Conservation (phyloP, 1,140 invertebrate species). For the Hyposmocoma kahamanoa region DNA sequence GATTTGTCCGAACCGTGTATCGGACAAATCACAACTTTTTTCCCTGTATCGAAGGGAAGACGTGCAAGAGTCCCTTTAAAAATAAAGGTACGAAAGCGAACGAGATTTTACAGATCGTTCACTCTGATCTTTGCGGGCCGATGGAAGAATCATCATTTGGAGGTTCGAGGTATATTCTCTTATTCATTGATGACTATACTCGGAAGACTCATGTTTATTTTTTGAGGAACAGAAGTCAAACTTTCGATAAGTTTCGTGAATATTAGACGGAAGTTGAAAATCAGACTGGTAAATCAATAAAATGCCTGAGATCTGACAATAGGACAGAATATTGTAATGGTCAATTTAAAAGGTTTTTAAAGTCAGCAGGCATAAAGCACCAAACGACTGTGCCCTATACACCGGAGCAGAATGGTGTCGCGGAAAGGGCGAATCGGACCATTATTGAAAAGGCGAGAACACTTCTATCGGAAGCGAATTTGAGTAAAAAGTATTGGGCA, state of each 20-base stretch:
- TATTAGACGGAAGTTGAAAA: conserved; percentile 18
- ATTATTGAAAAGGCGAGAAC: not conserved
- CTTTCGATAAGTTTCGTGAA: conserved; percentile 17
- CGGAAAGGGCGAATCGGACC: not conserved
- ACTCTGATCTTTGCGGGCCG: conserved; percentile 35
- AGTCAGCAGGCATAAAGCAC: not conserved
- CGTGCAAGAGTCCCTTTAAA: conserved; percentile 28
- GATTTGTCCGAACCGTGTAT: too few relatives aligned
- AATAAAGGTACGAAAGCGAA: conserved; percentile 17
- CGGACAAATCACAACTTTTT: too few relatives aligned
- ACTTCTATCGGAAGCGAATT: not conserved
- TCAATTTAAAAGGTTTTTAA: not conserved
- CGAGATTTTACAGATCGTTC: conserved; percentile 26
- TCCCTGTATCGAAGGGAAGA: conserved; percentile 44
- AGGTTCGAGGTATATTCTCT: conserved; percentile 23
- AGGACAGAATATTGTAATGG: conserved; percentile 12
- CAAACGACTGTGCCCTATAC: not conserved
- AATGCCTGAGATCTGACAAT: conserved; percentile 19
- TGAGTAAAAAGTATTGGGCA: not conserved
- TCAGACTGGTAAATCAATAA: conserved; percentile 13
- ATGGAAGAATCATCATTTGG: conserved; percentile 25
- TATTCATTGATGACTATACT: conserved; percentile 29
- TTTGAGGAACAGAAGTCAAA: conserved; percentile 27
- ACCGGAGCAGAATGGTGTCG: conserved; percentile 2
- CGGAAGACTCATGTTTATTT: conserved; percentile 14